Percentiles rank a stretch among this genome's conserved stretches.
These are phyloP conservation scores for Myiozetetes cayanensis DNA, from an alignment of 2,113 vertebrate genomes.

Conservation along the genomic window DNA sequence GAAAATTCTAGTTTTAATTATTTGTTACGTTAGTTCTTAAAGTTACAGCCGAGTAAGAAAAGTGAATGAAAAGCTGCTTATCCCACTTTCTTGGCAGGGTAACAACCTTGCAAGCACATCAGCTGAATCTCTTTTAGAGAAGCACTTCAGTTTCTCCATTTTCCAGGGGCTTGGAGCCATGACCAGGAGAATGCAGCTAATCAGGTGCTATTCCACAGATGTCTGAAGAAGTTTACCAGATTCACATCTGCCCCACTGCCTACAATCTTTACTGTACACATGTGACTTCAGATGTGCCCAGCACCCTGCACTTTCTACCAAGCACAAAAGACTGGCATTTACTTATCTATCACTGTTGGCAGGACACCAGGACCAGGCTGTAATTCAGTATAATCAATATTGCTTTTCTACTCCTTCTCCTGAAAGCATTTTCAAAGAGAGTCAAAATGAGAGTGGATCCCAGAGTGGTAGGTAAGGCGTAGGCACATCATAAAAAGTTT, in stretches of 20 bases:
- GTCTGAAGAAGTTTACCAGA: not conserved
- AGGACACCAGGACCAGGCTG: not conserved
- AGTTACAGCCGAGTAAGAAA: constrained; percentile 18
- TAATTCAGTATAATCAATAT: not conserved
- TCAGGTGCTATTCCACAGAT: not conserved
- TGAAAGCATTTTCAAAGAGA: not conserved
- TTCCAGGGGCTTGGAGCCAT: not conserved
- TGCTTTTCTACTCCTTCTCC: not conserved
- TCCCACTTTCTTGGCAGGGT: not conserved
- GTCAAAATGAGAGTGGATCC: not conserved
- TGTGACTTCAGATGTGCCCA: not conserved
- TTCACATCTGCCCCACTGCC: not conserved
- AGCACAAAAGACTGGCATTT: not conserved
- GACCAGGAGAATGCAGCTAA: not conserved
- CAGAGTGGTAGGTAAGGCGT: not conserved
- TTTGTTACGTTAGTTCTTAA: not conserved
- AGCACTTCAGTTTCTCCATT: not conserved
- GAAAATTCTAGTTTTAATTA: constrained; percentile 46
- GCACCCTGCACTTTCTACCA: not conserved
- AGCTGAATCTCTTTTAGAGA: not conserved
- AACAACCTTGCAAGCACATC: not conserved
- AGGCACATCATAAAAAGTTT: not conserved
- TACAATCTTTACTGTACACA: accelerated
- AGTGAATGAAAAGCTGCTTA: not conserved
- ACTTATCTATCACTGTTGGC: not conserved